These are phyloP conservation scores for Rhopalosiphum nymphaeae DNA, from an alignment of 2,888 invertebrate genomes.

Conservation along the genomic window DNA sequence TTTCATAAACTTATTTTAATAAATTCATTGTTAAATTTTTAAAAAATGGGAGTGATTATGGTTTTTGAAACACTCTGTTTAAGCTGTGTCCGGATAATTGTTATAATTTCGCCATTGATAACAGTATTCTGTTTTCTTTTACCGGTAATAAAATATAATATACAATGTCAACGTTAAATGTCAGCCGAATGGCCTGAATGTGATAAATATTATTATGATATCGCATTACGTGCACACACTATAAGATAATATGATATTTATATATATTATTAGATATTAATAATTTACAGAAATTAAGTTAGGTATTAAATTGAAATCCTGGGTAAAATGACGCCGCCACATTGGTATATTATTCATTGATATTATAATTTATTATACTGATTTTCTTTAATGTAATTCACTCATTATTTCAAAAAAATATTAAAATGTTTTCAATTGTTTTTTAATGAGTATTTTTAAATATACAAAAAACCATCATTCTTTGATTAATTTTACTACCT, in stretches of 20 bases:
- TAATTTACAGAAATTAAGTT: slow-evolving; percentile 10
- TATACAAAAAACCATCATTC: neutral
- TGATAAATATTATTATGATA: neutral
- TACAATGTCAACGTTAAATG: neutral
- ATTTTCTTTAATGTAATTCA: neutral
- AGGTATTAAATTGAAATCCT: neutral
- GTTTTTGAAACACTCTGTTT: neutral
- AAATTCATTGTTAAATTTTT: too few relatives aligned
- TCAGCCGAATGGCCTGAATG: neutral
- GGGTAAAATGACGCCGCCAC: slow-evolving; percentile 16
- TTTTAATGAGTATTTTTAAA: too few relatives aligned
- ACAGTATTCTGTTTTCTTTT: neutral
- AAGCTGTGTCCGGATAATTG: neutral
- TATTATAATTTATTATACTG: neutral
- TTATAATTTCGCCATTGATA: neutral
- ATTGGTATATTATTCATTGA: slow-evolving; percentile 14
- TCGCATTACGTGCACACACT: neutral
- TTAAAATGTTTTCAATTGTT: neutral
- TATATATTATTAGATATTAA: neutral
- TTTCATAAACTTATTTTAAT: too few relatives aligned
- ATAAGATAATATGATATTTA: neutral
- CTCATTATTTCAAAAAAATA: neutral
- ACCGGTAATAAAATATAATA: neutral
- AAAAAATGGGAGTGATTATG: neutral
- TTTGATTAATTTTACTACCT: neutral